These are phyloP conservation scores for Tetramorium parvispinum DNA, from an alignment of 1,140 invertebrate genomes.

Conservation along the genomic window DNA sequence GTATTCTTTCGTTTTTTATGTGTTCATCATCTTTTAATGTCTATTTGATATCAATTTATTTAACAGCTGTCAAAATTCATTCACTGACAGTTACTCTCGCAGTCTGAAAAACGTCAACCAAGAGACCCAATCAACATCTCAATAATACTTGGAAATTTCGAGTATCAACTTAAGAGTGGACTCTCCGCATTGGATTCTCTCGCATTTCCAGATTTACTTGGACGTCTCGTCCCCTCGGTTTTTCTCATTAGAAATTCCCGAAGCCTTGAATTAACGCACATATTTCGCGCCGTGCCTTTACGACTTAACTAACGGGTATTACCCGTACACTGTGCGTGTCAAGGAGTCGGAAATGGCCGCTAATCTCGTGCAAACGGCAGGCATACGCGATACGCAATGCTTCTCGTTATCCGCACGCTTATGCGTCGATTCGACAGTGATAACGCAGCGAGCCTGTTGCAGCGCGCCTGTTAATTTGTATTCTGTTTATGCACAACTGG, in stretches of 20 bases:
- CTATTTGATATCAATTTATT: too few relatives aligned
- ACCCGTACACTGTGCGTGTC: background rate
- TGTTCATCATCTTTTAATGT: too few relatives aligned
- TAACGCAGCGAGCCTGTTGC: conserved; percentile 11
- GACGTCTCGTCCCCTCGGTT: background rate
- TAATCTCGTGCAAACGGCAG: conserved; percentile 8
- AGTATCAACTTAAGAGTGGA: too few relatives aligned
- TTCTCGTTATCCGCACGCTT: conserved; percentile 29
- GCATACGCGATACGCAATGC: background rate
- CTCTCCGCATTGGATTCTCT: background rate
- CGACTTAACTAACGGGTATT: background rate
- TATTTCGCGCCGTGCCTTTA: background rate
- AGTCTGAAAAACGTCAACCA: too few relatives aligned
- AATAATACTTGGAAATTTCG: too few relatives aligned
- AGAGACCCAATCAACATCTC: too few relatives aligned
- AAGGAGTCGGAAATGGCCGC: background rate
- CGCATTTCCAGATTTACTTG: background rate
- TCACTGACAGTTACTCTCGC: too few relatives aligned
- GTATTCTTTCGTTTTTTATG: too few relatives aligned
- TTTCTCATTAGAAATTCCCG: background rate
- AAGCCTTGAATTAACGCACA: background rate
- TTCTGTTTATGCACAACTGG: conserved; percentile 40
- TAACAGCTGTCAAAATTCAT: too few relatives aligned
- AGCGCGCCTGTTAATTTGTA: conserved; percentile 31
- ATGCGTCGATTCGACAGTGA: conserved; percentile 7